Evolutionary conservation across 1,140 invertebrate species (phyloP).

Genomic region (Zophobas morio): DNA sequence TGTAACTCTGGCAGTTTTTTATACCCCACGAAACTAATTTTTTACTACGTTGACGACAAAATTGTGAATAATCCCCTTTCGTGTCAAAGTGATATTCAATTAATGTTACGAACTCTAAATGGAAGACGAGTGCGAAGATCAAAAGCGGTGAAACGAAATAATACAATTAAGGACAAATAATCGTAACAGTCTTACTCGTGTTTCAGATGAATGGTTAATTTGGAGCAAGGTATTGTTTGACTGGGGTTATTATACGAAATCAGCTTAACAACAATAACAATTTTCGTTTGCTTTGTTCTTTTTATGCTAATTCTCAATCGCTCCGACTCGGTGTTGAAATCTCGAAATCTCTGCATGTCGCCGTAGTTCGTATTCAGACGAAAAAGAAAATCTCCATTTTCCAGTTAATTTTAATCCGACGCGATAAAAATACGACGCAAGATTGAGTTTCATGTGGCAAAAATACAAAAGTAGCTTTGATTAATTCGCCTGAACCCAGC

Average conservation of each 20-base stretch:
- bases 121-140: conserved; percentile 5
- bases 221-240: neutral
- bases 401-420: too few relatives aligned
- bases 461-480: neutral
- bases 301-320: too few relatives aligned
- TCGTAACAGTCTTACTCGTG: conserved; percentile 4
- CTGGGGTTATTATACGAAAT: neutral
- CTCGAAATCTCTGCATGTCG: too few relatives aligned
- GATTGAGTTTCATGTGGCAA: neutral
- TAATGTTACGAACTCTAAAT: neutral
- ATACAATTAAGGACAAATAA: conserved; percentile 21
- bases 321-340: too few relatives aligned
- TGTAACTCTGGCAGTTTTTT: too few relatives aligned
- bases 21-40: too few relatives aligned
- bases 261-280: conserved; percentile 1
- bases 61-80: too few relatives aligned
- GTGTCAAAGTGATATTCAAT: neutral
- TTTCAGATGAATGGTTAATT: conserved; percentile 17
- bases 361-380: too few relatives aligned
- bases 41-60: too few relatives aligned
- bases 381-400: too few relatives aligned
- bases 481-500: conserved; percentile 9
- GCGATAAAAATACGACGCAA: neutral
- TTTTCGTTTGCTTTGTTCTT: neutral
- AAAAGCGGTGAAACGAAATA: conserved; percentile 24